Percentiles rank a stretch among this genome's conserved stretches.
Conservation (phyloP, 2,797 vertebrate genomes). For the Artibeus jamaicensis region DNA sequence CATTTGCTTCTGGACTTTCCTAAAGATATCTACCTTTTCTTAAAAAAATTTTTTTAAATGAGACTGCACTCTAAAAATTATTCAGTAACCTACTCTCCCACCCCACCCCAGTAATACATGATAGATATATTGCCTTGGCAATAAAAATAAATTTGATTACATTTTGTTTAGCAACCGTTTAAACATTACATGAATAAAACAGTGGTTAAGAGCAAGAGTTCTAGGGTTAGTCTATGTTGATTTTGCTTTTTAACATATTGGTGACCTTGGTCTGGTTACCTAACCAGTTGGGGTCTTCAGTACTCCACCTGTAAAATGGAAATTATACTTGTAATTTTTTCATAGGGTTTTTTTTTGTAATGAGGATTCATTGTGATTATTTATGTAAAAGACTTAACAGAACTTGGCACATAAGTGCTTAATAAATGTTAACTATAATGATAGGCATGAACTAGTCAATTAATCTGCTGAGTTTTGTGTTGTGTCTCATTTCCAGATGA, state of each 20-base stretch:
- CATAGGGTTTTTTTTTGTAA: not conserved
- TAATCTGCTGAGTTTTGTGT: not conserved
- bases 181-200: not conserved
- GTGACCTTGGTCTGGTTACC: not conserved
- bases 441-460: not conserved
- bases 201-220: not conserved
- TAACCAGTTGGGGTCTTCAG: not conserved
- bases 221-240: not conserved
- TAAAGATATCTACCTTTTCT: not conserved
- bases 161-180: not conserved
- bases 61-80: not conserved
- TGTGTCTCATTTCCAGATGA: constrained; percentile 10
- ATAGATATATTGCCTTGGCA: not conserved
- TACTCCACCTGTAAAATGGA: not conserved
- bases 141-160: not conserved
- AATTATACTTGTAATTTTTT: constrained; percentile 19
- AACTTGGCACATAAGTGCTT: not conserved
- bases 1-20: not conserved
- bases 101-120: not conserved
- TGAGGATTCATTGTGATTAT: not conserved
- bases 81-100: not conserved
- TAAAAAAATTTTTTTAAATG: not conserved
- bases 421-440: constrained; percentile 31
- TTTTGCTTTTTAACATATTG: not conserved
- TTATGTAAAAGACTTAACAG: not conserved